Base-by-base conservation (phyloP, 2,113 vertebrate species). In the Larimichthys crocea region DNA sequence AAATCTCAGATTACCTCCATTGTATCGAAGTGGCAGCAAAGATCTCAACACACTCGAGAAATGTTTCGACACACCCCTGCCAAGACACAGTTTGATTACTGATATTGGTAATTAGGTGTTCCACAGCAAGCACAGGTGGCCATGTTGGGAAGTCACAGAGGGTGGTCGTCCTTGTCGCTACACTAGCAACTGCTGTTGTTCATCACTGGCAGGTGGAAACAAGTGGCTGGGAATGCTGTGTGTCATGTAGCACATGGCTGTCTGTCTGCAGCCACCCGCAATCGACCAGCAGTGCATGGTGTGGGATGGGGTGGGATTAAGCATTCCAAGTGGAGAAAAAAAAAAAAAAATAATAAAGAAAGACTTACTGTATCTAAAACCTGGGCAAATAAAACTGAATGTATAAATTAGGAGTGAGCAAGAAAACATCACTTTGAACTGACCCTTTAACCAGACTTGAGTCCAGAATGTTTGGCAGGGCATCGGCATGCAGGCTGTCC, bases 391-490 rank as follows among this genome's bases (percentile, higher is more conserved):
- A 10, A 35, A 50, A 42, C 35, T 63, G 35, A 40, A 62, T 9
- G 29, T 69, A 22, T 55, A 29, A 53, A 10, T 24, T 14, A 48
- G 20, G 14, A 71, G 5, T 10, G 15, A 50, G 17, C 29, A 15
- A 20, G 10, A 31, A 70, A 26, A 48, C 62, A 22, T 24, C 9
- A 6, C 8, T 66, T 60, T 68, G 6, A 60, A 59, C 50, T 42
- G 53, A 77, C 42, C 65, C 57, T 80, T 75, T 55, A 62, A 50
- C 26, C 50, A 29, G 72, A 65, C 12, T 44, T 35, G 31, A 73
- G 65, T 22, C 65, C 52, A 52, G 50, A 40, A 66, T 86, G 69
- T 84, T 88, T 40, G 80, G 79, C 84, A 83, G 67, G 50, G 63
- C 46, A 15, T 83, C 48, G 14, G 65, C 79, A 62, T 70, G 72